phyloP scores from a whole-genome alignment of 2,113 vertebrate genomes.

The Plestiodon gilberti region DNA sequence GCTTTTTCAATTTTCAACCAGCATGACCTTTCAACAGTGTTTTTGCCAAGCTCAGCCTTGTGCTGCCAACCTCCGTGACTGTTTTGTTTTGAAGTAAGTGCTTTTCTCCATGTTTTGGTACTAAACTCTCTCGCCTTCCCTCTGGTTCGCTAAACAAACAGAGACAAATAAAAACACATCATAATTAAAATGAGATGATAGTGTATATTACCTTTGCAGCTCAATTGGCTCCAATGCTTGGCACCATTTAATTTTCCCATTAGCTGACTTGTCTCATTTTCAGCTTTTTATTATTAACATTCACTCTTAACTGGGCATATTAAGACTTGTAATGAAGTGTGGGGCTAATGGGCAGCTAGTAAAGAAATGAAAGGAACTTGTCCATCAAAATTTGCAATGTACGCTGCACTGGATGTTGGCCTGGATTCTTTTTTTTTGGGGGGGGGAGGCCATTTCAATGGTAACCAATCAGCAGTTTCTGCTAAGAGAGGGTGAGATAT shows the following conservation, averaged over 20 bases:
- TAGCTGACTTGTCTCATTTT: conserved; percentile 4
- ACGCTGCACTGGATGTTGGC: background rate
- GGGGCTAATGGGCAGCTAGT: conserved; percentile 29
- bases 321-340: conserved; percentile 30
- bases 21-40: conserved; percentile 14
- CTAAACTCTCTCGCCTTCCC: conserved; percentile 15
- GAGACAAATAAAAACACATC: conserved; percentile 37
- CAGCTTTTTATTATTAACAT: conserved; percentile 21
- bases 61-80: conserved; percentile 26
- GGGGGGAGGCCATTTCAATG: conserved; percentile 38
- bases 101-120: conserved; percentile 25
- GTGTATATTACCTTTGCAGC: conserved; percentile 32
- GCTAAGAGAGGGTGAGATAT: conserved; percentile 33
- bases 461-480: conserved; percentile 22
- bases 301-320: conserved; percentile 24
- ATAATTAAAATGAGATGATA: conserved; percentile 41
- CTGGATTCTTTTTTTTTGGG: background rate
- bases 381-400: conserved; percentile 49
- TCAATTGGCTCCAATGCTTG: conserved; percentile 30
- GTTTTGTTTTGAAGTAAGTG: conserved; percentile 29
- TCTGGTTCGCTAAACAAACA: conserved; percentile 27
- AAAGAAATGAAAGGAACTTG: conserved; percentile 32
- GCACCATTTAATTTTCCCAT: conserved; percentile 41
- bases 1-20: conserved; percentile 20
- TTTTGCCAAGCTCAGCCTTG: conserved; percentile 24